Evolutionary conservation across 2,113 vertebrate genomes (phyloP).

Genomic region (Planiliza haematocheilus): DNA sequence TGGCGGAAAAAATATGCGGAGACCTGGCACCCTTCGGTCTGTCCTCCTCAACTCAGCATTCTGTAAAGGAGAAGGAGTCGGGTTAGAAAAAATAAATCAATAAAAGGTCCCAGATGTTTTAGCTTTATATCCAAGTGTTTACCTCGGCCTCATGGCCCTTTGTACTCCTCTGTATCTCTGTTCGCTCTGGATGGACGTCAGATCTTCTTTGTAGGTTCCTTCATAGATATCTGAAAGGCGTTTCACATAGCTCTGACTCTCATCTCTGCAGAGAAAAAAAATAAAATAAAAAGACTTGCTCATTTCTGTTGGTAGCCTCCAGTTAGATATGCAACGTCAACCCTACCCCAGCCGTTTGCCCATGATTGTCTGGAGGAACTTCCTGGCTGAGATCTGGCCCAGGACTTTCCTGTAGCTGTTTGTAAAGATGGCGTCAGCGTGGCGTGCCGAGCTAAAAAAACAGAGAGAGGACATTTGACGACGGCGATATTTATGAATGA

Average conservation of each 20-base stretch:
- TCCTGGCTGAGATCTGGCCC: conserved; percentile 91
- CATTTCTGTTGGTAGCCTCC: background rate
- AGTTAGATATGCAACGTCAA: no score
- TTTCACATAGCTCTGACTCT: conserved; percentile 74
- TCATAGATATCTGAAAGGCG: conserved; percentile 78
- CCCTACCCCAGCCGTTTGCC: conserved; percentile 89
- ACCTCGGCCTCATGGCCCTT: conserved; percentile 62
- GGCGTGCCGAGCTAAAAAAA: conserved; percentile 85
- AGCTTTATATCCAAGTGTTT: background rate
- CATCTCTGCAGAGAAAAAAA: conserved; percentile 46
- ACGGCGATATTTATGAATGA: no score
- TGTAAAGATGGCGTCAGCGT: conserved; percentile 94
- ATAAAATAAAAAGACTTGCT: background rate
- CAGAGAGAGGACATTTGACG: background rate
- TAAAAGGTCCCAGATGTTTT: background rate
- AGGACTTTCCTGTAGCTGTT: conserved; percentile 94
- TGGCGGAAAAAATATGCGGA: conserved; percentile 8
- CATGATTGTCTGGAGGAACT: conserved; percentile 92
- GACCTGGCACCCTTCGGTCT: background rate
- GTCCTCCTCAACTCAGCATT: conserved; percentile 52
- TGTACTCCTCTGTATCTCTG: conserved; percentile 69
- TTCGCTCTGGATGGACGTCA: conserved; percentile 77
- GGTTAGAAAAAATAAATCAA: background rate
- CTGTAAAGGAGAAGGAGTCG: conserved; percentile 46
- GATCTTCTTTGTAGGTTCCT: conserved; percentile 79